phyloP scores from a whole-genome alignment of 2,113 vertebrate genomes.

The Cisticola juncidis region DNA sequence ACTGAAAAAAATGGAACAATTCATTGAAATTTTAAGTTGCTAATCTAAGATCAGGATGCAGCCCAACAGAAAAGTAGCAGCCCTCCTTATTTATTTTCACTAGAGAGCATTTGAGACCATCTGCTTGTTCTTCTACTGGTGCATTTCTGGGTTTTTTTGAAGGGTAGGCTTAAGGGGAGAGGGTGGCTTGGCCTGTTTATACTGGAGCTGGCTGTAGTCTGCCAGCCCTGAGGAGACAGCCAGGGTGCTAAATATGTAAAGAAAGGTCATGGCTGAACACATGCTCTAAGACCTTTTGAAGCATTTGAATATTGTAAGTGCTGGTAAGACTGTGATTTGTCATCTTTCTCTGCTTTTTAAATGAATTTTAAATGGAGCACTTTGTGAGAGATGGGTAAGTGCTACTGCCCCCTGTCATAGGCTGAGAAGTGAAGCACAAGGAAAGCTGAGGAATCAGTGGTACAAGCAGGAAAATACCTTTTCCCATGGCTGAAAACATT shows the following conservation, averaged over 20 bases:
- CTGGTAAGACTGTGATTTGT: not conserved
- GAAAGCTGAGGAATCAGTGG: not conserved
- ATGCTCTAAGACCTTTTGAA: not conserved
- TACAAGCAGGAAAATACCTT: not conserved
- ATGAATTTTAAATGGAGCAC: not conserved
- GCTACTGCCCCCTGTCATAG: rapidly evolving
- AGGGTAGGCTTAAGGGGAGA: not conserved
- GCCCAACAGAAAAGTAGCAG: not conserved
- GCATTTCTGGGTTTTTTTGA: not conserved
- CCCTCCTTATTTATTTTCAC: not conserved
- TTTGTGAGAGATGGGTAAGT: not conserved
- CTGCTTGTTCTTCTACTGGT: not conserved
- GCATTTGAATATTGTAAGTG: not conserved
- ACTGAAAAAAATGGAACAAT: not conserved
- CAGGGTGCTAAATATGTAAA: not conserved
- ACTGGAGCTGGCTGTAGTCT: not conserved
- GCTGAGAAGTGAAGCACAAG: not conserved
- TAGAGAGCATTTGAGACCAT: not conserved
- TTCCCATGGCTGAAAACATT: not conserved
- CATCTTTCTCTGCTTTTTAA: not conserved
- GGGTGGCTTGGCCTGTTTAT: not conserved
- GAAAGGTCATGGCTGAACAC: not conserved
- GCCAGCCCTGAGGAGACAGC: not conserved
- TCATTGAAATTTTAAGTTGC: not conserved
- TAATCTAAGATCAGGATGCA: not conserved